These are phyloP conservation scores for Polyergus mexicanus DNA, from an alignment of 1,140 invertebrate species.

Conservation along the genomic window DNA sequence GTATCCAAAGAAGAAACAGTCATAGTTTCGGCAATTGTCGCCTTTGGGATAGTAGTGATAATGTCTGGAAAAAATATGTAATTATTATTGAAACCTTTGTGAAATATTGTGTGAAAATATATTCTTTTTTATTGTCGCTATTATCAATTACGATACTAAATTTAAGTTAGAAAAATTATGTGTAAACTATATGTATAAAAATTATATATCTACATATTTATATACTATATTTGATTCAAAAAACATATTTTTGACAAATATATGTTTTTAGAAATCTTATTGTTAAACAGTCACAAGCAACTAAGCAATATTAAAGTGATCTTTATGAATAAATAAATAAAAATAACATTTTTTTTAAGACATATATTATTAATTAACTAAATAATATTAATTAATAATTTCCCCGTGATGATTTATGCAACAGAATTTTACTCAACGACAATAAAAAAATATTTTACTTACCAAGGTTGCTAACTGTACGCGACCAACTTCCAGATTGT, in stretches of 20 bases:
- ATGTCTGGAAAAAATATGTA: slow-evolving; percentile 2
- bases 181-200: background rate
- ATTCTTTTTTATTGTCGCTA: background rate
- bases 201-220: too few relatives aligned
- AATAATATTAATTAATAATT: slow-evolving; percentile 7
- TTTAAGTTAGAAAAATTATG: background rate
- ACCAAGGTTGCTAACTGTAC: background rate
- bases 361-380: background rate
- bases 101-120: background rate
- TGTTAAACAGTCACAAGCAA: background rate
- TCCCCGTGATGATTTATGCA: background rate
- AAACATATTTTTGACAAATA: too few relatives aligned
- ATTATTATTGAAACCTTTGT: background rate
- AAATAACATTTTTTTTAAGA: background rate
- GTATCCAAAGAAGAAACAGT: background rate
- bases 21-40: background rate
- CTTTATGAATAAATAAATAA: background rate
- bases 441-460: background rate
- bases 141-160: background rate
- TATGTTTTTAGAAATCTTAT: background rate
- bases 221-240: too few relatives aligned
- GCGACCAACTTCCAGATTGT: slow-evolving; percentile 63
- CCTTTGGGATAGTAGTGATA: slow-evolving; percentile 37
- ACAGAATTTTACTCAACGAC: background rate
- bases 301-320: background rate